Evolutionary conservation across 2,113 vertebrate genomes (phyloP).

Genomic region (Sturnira hondurensis): DNA sequence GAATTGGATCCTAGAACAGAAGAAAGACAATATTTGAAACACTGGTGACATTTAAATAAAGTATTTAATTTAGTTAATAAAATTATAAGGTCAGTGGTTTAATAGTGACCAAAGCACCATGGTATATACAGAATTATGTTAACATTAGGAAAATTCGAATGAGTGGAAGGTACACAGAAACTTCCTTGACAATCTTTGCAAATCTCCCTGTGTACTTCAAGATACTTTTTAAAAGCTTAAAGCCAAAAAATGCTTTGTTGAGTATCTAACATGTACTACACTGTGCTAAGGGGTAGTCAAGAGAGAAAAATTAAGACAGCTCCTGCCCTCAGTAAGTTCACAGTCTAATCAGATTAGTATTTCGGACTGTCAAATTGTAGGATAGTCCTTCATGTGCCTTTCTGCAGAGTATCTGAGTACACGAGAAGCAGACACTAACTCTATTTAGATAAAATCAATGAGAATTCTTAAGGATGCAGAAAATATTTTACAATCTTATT

Average conservation of each 20-base stretch:
- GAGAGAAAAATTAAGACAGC: background rate
- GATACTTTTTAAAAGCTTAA: background rate
- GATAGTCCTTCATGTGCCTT: background rate
- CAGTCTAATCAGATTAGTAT: background rate
- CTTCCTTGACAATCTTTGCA: background rate
- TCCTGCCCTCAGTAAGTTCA: background rate
- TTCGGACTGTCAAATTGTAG: background rate
- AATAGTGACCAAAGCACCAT: background rate
- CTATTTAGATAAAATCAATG: background rate
- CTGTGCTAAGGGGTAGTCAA: background rate
- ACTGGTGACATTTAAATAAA: background rate
- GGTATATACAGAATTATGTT: background rate
- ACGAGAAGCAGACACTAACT: background rate
- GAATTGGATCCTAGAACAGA: background rate
- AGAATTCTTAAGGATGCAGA: background rate
- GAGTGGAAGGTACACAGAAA: background rate
- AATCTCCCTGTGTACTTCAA: background rate
- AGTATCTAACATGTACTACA: background rate
- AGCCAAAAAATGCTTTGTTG: background rate
- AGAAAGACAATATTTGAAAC: background rate
- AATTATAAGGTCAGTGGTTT: background rate
- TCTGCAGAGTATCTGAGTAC: background rate
- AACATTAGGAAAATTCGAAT: background rate
- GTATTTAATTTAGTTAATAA: background rate
- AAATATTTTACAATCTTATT: background rate